A percentile compares a stretch with the other conserved stretches of the same genome.
phyloP scores from a whole-genome alignment of 2,113 vertebrate genomes.

The Datnioides undecimradiatus region DNA sequence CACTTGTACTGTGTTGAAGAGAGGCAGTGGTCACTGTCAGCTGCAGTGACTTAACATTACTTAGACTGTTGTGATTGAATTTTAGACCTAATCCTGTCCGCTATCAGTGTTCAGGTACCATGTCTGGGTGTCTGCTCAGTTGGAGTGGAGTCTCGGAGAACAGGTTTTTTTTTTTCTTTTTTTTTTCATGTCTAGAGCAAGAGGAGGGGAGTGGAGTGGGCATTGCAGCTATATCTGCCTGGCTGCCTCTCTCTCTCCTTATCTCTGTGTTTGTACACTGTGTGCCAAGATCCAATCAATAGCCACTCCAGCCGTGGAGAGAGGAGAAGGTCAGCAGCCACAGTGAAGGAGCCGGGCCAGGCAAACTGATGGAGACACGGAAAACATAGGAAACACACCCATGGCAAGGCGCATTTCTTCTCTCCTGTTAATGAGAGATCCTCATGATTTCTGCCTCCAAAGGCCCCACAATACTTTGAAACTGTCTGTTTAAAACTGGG shows the following conservation, averaged over 20 bases:
- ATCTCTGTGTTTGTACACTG: constrained; percentile 86
- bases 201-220: constrained; percentile 69
- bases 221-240: constrained; percentile 76
- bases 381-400: constrained; percentile 50
- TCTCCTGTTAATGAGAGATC: constrained; percentile 12
- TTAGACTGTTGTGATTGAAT: constrained; percentile 76
- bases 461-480: background rate
- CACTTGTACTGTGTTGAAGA: constrained; percentile 51
- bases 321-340: constrained; percentile 85
- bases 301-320: constrained; percentile 83
- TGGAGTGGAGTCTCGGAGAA: constrained; percentile 61
- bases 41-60: constrained; percentile 74
- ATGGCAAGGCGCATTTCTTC: background rate
- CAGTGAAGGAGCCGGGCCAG: constrained; percentile 52
- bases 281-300: constrained; percentile 88
- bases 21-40: constrained; percentile 60
- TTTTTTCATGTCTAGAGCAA: constrained; percentile 29
- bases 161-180: constrained; percentile 34
- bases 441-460: constrained; percentile 3
- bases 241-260: constrained; percentile 75
- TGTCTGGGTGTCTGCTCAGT: constrained; percentile 72
- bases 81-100: constrained; percentile 75
- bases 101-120: constrained; percentile 74
- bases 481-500: background rate
- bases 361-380: constrained; percentile 66